phyloP scores from a whole-genome alignment of 2,797 vertebrate genomes.

The Ambastaia sidthimunki region DNA sequence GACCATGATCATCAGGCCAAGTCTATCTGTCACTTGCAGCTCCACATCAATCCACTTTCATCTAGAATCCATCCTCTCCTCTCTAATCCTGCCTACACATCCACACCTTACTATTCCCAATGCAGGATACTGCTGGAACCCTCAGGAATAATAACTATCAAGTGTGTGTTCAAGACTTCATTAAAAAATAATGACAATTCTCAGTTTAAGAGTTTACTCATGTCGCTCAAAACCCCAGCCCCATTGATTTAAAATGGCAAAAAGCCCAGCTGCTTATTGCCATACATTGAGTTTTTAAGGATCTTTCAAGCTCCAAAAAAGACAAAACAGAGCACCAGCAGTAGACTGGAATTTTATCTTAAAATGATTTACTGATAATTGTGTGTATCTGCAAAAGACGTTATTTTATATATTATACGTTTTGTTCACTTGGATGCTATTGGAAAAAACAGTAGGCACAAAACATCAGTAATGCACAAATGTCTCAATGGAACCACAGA shows the following conservation, averaged over 20 bases:
- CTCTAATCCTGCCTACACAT: constrained; percentile 33
- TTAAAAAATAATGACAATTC: not conserved
- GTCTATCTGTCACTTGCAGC: constrained; percentile 4
- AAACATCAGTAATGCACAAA: not conserved
- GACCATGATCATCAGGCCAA: constrained; percentile 45
- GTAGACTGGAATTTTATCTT: too few species aligned
- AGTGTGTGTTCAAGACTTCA: not conserved
- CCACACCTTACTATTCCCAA: not conserved
- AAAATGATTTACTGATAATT: too few species aligned
- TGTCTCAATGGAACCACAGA: constrained; percentile 7
- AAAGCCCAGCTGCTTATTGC: too few species aligned
- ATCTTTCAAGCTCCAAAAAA: too few species aligned
- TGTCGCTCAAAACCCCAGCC: not conserved
- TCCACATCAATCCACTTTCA: constrained; percentile 39
- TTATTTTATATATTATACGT: not conserved
- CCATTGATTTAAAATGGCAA: not conserved
- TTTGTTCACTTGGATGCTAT: not conserved
- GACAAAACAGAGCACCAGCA: too few species aligned
- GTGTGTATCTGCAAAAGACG: not conserved
- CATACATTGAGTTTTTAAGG: too few species aligned
- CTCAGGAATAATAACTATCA: not conserved
- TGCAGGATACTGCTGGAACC: not conserved
- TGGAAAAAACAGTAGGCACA: not conserved
- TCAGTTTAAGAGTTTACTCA: not conserved
- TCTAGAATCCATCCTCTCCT: constrained; percentile 12